Base-by-base conservation (phyloP, 2,888 invertebrate genomes). In the Luffia ferchaultella region DNA sequence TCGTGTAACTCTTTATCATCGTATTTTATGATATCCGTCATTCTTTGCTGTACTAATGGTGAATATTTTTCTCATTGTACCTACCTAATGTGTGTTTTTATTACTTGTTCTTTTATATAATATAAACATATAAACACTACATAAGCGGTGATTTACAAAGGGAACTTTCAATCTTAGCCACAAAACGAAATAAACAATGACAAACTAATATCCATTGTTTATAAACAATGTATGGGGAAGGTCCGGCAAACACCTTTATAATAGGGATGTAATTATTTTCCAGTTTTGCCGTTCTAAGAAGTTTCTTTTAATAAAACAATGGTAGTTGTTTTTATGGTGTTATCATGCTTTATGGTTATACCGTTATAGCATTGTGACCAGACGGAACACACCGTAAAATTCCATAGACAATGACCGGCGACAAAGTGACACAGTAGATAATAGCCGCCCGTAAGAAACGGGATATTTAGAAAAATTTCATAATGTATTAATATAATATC, bases 271-370 rank as follows among this genome's bases (percentile, higher is more conserved):
- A 45, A 52, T 52, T 46, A 52, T 52, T 52, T 52, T 52, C 48
- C 45, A 45, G 43, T n/a, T n/a, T n/a, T n/a, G 20, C 43, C 12
- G 30, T 30, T 30, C 42, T 48, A 48, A 20, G 49, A 52, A 42
- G 45, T 45, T 41, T 46, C 46, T 45, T 52, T 46, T 48, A 46
- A 48, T 20, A 45, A 12, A 12, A 30, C 30, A 30, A 30, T 52
- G 19, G 51, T 52, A 49, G 49, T 44, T 41, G 45, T 47, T 49
- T 55, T 55, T 55, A 55, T 52, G 3, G 12, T 30, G 12, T 3
- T 30, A 12, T 30, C 3, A 30, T 12, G 3, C 12, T 30, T 30
- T 30, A 30, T 30, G 12, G 30, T 3, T 12, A 12, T 12, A 30
- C 30, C 30, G 30, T 30, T 30, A 30, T 12, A 12, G 3, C 12